Conservation (phyloP, 2,797 vertebrate genomes). For the Pangasius djambal region DNA sequence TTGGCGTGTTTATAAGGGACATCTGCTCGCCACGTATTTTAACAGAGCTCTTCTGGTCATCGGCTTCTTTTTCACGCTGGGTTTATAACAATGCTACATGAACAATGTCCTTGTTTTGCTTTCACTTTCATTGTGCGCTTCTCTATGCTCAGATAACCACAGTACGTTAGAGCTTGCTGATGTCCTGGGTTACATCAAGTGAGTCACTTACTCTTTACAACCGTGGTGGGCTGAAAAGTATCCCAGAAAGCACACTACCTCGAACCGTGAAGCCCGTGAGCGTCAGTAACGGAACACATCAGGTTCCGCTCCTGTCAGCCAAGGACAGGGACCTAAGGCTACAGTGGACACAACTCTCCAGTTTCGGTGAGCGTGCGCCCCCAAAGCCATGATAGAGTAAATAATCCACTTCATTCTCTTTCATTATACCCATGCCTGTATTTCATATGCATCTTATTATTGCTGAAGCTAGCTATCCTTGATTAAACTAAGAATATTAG, state of each 20-base stretch:
- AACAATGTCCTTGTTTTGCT: not conserved
- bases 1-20: constrained; percentile 16
- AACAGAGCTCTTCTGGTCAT: not conserved
- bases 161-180: not conserved
- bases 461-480: not conserved
- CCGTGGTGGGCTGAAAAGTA: not conserved
- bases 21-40: not conserved
- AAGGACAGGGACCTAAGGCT: not conserved
- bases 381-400: not conserved
- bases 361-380: not conserved
- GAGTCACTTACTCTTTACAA: not conserved
- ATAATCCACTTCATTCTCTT: not conserved
- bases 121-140: not conserved
- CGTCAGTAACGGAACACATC: not conserved
- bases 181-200: not conserved
- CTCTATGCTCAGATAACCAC: not conserved
- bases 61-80: not conserved
- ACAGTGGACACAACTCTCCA: not conserved
- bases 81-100: constrained; percentile 1
- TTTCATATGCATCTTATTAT: not conserved
- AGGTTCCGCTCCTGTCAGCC: not conserved
- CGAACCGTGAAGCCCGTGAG: not conserved
- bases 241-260: not conserved
- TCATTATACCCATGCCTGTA: not conserved
- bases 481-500: not conserved